A percentile compares a stretch with the other conserved stretches of the same genome.
phyloP scores from a whole-genome alignment of 30 jellyfish, hydroid and myxozoan species.

The Pseudorhiza aurosa region DNA sequence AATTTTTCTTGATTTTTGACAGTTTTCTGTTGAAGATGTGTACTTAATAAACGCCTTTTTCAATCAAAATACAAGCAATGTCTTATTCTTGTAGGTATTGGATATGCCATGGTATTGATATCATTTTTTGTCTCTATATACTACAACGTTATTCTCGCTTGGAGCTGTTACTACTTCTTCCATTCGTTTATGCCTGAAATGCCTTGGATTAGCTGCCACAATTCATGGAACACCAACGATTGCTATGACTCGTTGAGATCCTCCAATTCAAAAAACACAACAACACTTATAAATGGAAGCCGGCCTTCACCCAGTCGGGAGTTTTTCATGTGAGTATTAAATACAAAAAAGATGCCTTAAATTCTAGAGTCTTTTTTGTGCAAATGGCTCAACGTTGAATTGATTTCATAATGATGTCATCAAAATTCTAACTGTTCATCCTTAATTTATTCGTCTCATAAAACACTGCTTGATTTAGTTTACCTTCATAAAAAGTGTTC shows the following conservation, averaged over 20 bases:
- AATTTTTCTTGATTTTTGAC: no score
- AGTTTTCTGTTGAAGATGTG: no score
- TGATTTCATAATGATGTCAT: no score
- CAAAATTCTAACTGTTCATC: no score
- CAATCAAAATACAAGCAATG: no score
- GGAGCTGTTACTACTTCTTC: constrained; percentile 87
- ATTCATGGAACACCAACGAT: constrained; percentile 64
- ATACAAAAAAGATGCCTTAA: no score
- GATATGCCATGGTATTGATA: constrained; percentile 74
- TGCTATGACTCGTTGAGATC: constrained; percentile 46
- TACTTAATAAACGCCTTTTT: no score
- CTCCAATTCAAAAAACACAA: background rate
- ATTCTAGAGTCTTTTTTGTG: no score
- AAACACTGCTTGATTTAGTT: no score
- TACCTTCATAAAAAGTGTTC: no score
- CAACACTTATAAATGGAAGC: background rate
- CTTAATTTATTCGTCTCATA: no score
- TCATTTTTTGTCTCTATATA: constrained; percentile 74
- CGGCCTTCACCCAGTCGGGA: constrained; percentile 79
- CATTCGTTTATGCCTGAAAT: constrained; percentile 64
- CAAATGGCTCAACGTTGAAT: no score
- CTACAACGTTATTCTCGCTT: constrained; percentile 87
- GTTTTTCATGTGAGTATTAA: constrained; percentile 53
- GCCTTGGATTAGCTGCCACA: constrained; percentile 85
- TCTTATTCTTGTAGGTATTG: constrained; percentile 69